Evolutionary conservation across 2,888 invertebrate genomes (phyloP), one percentile per base, ranked within the genome.

Genomic region (Dioctria linearis): DNA sequence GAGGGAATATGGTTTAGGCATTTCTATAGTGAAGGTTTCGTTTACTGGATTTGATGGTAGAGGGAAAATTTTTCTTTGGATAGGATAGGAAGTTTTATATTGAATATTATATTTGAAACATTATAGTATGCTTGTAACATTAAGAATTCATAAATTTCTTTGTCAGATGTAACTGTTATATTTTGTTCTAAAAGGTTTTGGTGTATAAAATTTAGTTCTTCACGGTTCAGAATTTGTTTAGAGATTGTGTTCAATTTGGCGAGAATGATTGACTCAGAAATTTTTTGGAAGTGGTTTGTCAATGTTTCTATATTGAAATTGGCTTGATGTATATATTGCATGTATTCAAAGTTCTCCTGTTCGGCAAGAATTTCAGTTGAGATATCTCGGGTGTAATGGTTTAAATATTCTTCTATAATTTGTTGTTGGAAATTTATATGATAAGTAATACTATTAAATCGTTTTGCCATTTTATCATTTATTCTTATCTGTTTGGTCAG

Each of bases 51-150:
- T n/a, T n/a, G n/a, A n/a, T n/a, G n/a, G n/a, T n/a, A n/a, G n/a
- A n/a, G n/a, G n/a, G n/a, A n/a, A n/a, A n/a, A n/a, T n/a, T n/a
- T n/a, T n/a, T n/a, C n/a, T n/a, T n/a, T n/a, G n/a, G n/a, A n/a
- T n/a, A n/a, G n/a, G n/a, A n/a, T n/a, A n/a, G n/a, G n/a, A n/a
- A n/a, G n/a, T n/a, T n/a, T n/a, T n/a, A n/a, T n/a, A n/a, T n/a
- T n/a, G n/a, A n/a, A n/a, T n/a, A 80, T 75, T 40, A 80, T 80
- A 61, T 73, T 80, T 4, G 75, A 75, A 5, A 57, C 46, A 49
- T 80, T 80, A 42, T 75, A 80, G 49, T 80, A 80, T 5, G 80
- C 80, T 51, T 80, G 65, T 3, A 80, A 54, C 5, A n/a, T n/a
- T n/a, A 80, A 13, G 42, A 71, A 59, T 57, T 80, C 80, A 49